Evolutionary conservation across 2,797 vertebrate species (phyloP).

Genomic region (Champsocephalus esox): DNA sequence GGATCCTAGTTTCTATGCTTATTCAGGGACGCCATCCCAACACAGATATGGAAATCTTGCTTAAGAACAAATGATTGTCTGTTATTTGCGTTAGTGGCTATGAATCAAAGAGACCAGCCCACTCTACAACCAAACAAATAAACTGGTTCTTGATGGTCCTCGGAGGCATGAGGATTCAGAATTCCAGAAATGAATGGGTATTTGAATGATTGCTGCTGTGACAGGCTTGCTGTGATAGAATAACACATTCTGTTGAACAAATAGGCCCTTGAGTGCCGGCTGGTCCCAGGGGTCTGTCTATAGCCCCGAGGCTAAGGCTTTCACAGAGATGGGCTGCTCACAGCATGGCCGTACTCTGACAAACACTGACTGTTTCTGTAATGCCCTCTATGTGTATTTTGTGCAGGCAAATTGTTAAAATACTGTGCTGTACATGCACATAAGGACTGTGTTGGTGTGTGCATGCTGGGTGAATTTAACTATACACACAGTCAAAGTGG

Average conservation of each 20-base stretch:
- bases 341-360: slow-evolving; percentile 79
- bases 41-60: background rate
- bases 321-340: slow-evolving; percentile 82
- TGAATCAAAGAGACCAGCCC: slow-evolving; percentile 65
- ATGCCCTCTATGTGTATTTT: slow-evolving; percentile 67
- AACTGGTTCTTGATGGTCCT: slow-evolving; percentile 64
- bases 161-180: slow-evolving; percentile 70
- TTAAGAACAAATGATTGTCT: slow-evolving; percentile 19
- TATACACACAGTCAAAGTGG: slow-evolving; percentile 5
- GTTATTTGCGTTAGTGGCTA: slow-evolving; percentile 20
- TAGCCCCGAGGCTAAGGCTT: slow-evolving; percentile 83
- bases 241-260: slow-evolving; percentile 89
- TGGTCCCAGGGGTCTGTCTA: slow-evolving; percentile 85
- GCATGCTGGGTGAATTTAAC: slow-evolving; percentile 18
- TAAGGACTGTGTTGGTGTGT: slow-evolving; percentile 7
- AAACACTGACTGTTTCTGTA: slow-evolving; percentile 79
- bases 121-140: slow-evolving; percentile 67
- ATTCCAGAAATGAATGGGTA: slow-evolving; percentile 84
- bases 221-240: slow-evolving; percentile 88
- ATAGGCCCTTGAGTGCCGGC: slow-evolving; percentile 86
- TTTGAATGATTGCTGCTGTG: slow-evolving; percentile 89
- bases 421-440: slow-evolving; percentile 22
- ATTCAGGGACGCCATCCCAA: background rate
- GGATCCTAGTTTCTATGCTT: background rate
- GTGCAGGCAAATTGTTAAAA: slow-evolving; percentile 73